These are phyloP conservation scores for Lacerta agilis DNA, from an alignment of 2,797 vertebrate species.

Conservation along the genomic window DNA sequence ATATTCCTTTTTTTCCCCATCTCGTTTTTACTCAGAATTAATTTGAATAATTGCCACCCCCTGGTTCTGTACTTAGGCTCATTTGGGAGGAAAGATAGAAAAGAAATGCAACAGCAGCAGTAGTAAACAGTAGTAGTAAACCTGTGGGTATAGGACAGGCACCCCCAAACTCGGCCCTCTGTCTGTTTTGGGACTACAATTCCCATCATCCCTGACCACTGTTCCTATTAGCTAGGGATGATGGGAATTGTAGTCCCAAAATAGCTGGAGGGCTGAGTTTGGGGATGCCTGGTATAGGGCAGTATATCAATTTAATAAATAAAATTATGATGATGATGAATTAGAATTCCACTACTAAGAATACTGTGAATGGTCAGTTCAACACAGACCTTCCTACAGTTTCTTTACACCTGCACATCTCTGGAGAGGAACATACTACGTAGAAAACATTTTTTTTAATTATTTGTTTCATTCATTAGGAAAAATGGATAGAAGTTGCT, in stretches of 20 bases:
- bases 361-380: neutral
- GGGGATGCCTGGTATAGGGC: too few species aligned
- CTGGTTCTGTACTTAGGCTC: neutral
- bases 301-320: too few species aligned
- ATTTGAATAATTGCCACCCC: neutral
- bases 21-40: neutral
- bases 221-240: too few species aligned
- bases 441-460: neutral
- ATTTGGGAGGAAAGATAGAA: too few species aligned
- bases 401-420: neutral
- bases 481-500: conserved; percentile 94
- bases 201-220: too few species aligned
- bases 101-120: neutral
- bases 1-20: neutral
- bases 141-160: too few species aligned
- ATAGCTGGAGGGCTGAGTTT: too few species aligned
- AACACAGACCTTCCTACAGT: neutral
- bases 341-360: neutral
- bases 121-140: neutral
- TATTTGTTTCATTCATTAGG: conserved; percentile 77
- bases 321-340: too few species aligned
- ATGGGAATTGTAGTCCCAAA: neutral
- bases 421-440: neutral
- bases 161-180: too few species aligned
- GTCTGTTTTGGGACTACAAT: too few species aligned